Base-by-base conservation (phyloP, 2,888 invertebrate genomes). In the Alloscopus bannaensis region DNA sequence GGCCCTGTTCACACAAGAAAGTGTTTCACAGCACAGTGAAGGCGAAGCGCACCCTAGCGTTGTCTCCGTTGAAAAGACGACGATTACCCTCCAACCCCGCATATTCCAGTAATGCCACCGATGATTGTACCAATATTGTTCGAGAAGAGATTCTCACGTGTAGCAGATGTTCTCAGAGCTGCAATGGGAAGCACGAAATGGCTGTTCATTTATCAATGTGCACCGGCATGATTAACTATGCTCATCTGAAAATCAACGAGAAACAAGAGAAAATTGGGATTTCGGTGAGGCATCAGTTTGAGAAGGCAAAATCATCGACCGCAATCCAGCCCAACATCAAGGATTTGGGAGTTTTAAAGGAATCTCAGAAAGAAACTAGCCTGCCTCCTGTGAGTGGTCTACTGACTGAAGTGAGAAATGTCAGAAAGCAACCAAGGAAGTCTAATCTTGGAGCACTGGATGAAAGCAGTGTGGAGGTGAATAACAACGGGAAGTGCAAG, bases 131-230 rank as follows among this genome's bases (percentile, higher is more conserved):
- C 16, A 11, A 31, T 1, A 47, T 22, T 50, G 24, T 11, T 26
- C 13, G 8, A 20, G 18, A n/a, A 28, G 16, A 2, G 3, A 26
- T 22, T 6, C 66, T 78, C 22, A 64, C 71, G 0, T 84, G 84
- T 52, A 62, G 22, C 4, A 77, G 72, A 31, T 84, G 84, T 68
- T 81, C 75, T 29, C 47, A 71, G 22, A 71, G 75, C 47, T 85
- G 84, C 31, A 28, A 31, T 13, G 81, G 83, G n/a, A 79, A 70
- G 50, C 64, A 76, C 55, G 85, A 85, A 62, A 77, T 84, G 82
- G 77, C 82, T 1, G 55, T 72, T 45, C 85, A 85, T 68, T 64
- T 82, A 13, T 76, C 72, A 1, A 2, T 68, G 40, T 85, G 85
- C 29, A 71, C 69, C 22, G 83, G 83, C 6, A 76, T 77, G 2